Evolutionary conservation across 2,797 vertebrate species (phyloP), one percentile per base, ranked within the genome.

Genomic region (Hozukius guyotensis): DNA sequence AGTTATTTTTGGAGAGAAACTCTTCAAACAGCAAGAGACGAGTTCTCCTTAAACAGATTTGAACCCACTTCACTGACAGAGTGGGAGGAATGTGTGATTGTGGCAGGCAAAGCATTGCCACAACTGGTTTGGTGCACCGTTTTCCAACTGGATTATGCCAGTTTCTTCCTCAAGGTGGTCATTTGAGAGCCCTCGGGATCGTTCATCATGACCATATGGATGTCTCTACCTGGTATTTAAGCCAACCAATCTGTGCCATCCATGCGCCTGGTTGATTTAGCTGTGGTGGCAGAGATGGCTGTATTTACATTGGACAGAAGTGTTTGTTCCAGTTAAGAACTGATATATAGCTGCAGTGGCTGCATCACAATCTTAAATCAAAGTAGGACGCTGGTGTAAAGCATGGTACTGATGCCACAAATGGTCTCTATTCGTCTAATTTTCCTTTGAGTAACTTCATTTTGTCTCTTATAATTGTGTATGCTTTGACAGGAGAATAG

Each of bases 1-100:
- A 38, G 70, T 77, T 82, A 55, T 87, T 89, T 80, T 72, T 80
- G 75, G 75, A 83, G 53, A 16, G 34, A 81, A 81, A 78, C 68
- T 62, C 80, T 74, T 72, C 72, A 72, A 87, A 78, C 60, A 72
- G 36, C 36, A 46, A 76, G 59, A 71, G 78, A 77, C 12, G 11
- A 75, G 79, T 63, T 81, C 84, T 75, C 82, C 84, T 79, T 60
- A 65, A 88, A 84, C 80, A 77, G 87, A 87, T 83, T 72, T 81
- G 81, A 89, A 84, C 52, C 82, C 85, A 83, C 81, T 87, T 89
- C 78, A 80, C 68, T 79, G 82, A 85, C 78, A 18, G 86, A 85
- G 87, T 82, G 82, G 88, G 87, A 90, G 89, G 88, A 89, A 88
- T 91, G 89, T 92, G 89, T 89, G 89, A 91, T 72, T 90, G 90